Conservation (phyloP, 2,797 vertebrate species). For the Sebastes diaconus region DNA sequence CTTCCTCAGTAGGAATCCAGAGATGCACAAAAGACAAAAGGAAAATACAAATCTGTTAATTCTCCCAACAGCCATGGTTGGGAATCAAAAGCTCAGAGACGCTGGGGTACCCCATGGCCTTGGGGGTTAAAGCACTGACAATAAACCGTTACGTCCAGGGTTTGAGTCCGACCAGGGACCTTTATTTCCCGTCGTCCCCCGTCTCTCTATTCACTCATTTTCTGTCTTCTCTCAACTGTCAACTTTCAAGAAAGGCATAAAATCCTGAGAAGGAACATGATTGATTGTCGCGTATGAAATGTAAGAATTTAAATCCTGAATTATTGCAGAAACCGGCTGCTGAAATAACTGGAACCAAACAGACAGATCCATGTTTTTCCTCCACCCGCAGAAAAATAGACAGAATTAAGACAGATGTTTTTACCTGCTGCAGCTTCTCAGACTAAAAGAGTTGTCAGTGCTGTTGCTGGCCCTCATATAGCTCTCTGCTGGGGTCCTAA, state of each 20-base stretch:
- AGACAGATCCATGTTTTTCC: neutral
- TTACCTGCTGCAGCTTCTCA: constrained; percentile 64
- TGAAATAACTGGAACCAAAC: neutral
- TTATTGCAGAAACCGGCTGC: neutral
- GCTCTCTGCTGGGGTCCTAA: constrained; percentile 57
- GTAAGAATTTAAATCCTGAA: neutral
- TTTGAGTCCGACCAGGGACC: neutral
- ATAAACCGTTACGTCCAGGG: neutral
- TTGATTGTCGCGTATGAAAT: neutral
- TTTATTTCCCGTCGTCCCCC: neutral
- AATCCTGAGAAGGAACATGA: neutral
- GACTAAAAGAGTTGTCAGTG: constrained; percentile 23
- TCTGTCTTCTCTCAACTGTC: neutral
- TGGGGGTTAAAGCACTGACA: neutral
- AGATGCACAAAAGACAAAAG: neutral
- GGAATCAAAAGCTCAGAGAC: neutral
- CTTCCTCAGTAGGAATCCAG: neutral
- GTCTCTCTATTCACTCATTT: neutral
- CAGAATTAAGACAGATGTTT: constrained; percentile 19
- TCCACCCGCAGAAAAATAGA: neutral
- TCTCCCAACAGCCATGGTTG: neutral
- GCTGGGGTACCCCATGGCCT: rapidly evolving
- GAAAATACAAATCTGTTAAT: neutral
- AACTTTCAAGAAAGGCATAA: neutral
- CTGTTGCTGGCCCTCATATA: constrained; percentile 73